Evolutionary conservation across 2,113 vertebrate genomes (phyloP).

Genomic region (Gavia stellata): DNA sequence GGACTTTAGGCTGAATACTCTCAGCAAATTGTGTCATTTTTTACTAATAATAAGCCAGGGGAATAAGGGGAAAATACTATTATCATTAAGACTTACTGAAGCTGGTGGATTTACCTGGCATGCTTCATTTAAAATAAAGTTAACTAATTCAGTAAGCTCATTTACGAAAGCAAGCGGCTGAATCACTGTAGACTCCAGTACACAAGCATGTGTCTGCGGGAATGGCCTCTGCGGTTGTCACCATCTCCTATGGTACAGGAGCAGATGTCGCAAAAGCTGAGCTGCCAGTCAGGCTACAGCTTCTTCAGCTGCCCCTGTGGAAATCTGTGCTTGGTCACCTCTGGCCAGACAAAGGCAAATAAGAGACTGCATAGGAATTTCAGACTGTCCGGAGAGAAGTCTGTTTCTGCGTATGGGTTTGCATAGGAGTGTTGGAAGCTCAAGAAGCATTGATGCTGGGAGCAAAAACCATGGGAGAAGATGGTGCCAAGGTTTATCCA

Average conservation of each 20-base stretch:
- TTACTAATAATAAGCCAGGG: not conserved
- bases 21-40: not conserved
- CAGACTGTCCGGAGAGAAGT: not conserved
- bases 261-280: not conserved
- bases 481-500: not conserved
- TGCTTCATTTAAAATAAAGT: not conserved
- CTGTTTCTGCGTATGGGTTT: not conserved
- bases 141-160: not conserved
- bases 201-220: not conserved
- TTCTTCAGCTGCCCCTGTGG: not conserved
- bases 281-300: not conserved
- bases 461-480: not conserved
- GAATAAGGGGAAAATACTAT: not conserved
- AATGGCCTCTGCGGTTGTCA: not conserved
- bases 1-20: not conserved
- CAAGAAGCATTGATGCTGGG: not conserved
- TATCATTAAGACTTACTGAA: not conserved
- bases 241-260: not conserved
- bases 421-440: rapidly evolving
- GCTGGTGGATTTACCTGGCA: not conserved
- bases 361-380: not conserved
- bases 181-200: not conserved
- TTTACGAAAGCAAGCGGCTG: not conserved
- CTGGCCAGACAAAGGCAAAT: not conserved
- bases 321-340: not conserved